Base-by-base conservation (phyloP, 2,113 vertebrate genomes). In the Lepidothrix coronata region DNA sequence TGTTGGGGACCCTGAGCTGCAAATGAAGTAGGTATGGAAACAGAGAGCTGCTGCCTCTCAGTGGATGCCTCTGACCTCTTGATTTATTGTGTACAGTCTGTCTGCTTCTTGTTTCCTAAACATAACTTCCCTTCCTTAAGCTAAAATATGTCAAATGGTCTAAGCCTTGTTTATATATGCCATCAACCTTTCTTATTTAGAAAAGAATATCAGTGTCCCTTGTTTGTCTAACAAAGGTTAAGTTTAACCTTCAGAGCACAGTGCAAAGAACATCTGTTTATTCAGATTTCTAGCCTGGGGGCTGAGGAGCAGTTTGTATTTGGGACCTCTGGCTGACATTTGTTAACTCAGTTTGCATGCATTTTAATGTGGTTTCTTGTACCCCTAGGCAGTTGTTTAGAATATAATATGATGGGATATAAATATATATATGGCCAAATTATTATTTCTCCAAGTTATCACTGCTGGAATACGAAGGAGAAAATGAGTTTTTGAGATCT, bases 251-350 rank as follows among this genome's bases (percentile, higher is more conserved):
- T 76, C 72, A 63, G 70, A 68, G 41, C 65, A 70, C 41, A 72
- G 79, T 37, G 73, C 88, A 92, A 93, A 91, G 76, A 90, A 88
- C 71, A 96, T 96, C 91, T 95, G 83, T 95, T 95, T 94, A 54
- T 93, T 94, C 74, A 72, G 52, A 51, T 59, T 92, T 83, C 39
- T 85, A 80, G 83, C 92, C 74, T 79, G 35, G 67, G 33, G 93
- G 52, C 57, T 72, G 54, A 94, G 79, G 65, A 84, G 46, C 66
- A 51, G 55, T 81, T 86, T 62, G 4, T 87, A 39, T 82, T 72
- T 79, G 74, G 54, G 85, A 91, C 85, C 46, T 87, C 83, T 84
- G 80, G 59, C 88, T 93, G 93, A 92, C 84, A 85, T 91, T 95
- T 81, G 46, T 52, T 93, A 91, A 91, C 49, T 82, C 78, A 25